Evolutionary conservation across 1,140 invertebrate species (phyloP), one percentile per base, ranked within the genome.

Genomic region (Leptonema lineaticorne): DNA sequence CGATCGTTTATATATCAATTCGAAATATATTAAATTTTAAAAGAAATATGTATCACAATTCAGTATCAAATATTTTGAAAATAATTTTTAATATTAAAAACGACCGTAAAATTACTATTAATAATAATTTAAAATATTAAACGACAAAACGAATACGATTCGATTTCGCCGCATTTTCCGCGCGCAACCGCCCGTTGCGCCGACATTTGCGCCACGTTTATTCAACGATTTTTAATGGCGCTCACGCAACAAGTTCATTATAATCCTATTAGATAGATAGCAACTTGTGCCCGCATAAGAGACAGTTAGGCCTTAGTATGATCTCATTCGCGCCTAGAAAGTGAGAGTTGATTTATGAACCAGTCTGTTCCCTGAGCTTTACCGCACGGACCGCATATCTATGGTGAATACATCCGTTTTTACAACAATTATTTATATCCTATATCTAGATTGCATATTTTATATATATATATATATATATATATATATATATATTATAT

Each of bases 291-390:
- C 37, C n/a, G n/a, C n/a, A n/a, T n/a, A n/a, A n/a, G 37, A 41
- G 37, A 41, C 37, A 41, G 37, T 16, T 41, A 41, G 37, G 37
- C 37, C 37, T 9, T 7, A n/a, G 53, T 18, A 58, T 58, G 56
- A 58, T 58, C 56, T 58, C 56, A 58, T 58, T 58, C 56, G 24
- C 56, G 29, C 56, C 28, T 58, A 58, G 56, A 58, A 58, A 58
- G 56, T 58, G 56, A 58, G 56, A 58, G 56, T 58, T 58, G 56
- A 58, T 58, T 58, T 58, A 58, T 58, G 56, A 58, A 58, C 56
- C 56, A 58, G 56, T 58, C 56, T 27, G 37, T 30, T 58, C 56
- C 56, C 56, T 58, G 56, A 26, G 26, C 56, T 2, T 28, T 58
- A 58, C 56, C 56, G 37, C 37, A 11, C 30, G 30, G 26, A 18